A percentile compares a stretch with the other conserved stretches of the same genome.
These are phyloP conservation scores for Deilephila porcellus DNA, from an alignment of 2,888 invertebrate genomes.

Conservation along the genomic window DNA sequence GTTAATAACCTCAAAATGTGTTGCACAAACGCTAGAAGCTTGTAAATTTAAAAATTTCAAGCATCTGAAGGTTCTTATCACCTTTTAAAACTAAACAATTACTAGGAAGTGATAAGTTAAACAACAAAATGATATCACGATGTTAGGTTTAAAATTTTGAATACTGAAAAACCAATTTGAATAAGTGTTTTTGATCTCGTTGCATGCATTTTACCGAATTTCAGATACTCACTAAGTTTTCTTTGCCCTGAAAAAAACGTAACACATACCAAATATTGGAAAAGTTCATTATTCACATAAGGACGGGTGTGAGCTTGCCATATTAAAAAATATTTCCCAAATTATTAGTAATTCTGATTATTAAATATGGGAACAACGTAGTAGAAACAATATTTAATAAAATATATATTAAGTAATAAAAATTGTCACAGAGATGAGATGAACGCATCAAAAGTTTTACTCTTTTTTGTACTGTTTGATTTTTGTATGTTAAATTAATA, in stretches of 20 bases:
- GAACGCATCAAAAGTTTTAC: too few relatives aligned
- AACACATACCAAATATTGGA: constrained; percentile 72
- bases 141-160: constrained; percentile 10
- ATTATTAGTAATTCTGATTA: background rate
- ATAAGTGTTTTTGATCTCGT: constrained; percentile 28
- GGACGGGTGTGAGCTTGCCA: constrained; percentile 31
- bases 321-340: constrained; percentile 36
- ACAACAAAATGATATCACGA: background rate
- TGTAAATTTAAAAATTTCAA: constrained; percentile 7
- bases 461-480: too few relatives aligned
- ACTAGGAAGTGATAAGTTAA: constrained; percentile 9
- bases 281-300: constrained; percentile 73
- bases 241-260: constrained; percentile 82
- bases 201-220: constrained; percentile 70
- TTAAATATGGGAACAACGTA: background rate
- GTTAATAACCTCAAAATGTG: constrained; percentile 13
- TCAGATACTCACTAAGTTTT: constrained; percentile 82
- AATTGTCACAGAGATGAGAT: too few relatives aligned
- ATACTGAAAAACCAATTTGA: constrained; percentile 10
- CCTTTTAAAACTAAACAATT: background rate
- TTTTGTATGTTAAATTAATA: too few relatives aligned
- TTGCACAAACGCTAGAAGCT: constrained; percentile 10
- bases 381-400: too few relatives aligned
- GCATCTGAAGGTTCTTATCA: background rate
- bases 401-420: too few relatives aligned